Conservation (phyloP, 2,888 invertebrate species). For the Theretra japonica region DNA sequence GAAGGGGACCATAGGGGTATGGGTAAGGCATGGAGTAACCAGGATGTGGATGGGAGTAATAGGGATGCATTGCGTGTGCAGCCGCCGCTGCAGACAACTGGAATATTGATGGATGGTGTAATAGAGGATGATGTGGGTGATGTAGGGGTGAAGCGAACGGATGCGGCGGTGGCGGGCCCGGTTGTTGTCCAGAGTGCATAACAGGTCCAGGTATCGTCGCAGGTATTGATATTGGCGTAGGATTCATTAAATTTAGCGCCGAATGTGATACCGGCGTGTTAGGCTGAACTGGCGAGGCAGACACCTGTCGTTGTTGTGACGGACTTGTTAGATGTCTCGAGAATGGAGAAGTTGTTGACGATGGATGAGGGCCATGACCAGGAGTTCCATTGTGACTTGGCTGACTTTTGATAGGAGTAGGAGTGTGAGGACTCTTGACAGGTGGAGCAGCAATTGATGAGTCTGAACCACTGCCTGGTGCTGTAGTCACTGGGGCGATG, state of each 20-base stretch:
- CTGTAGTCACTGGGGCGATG: conserved; percentile 80
- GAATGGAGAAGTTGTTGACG: conserved; percentile 80
- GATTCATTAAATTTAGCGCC: conserved; percentile 86
- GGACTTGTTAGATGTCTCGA: conserved; percentile 80
- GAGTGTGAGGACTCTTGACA: conserved; percentile 83
- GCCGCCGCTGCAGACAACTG: conserved; percentile 86
- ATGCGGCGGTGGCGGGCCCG: conserved; percentile 87
- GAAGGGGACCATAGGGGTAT: conserved; percentile 89
- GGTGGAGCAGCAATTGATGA: conserved; percentile 81
- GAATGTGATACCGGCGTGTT: conserved; percentile 84
- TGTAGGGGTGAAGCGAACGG: conserved; percentile 88
- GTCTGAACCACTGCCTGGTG: conserved; percentile 75
- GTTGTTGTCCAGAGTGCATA: conserved; percentile 91
- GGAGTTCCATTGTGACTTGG: conserved; percentile 71
- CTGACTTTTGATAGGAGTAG: conserved; percentile 82
- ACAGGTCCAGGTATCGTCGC: conserved; percentile 87
- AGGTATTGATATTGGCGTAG: conserved; percentile 85
- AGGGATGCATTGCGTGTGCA: conserved; percentile 88
- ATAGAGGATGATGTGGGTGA: conserved; percentile 89
- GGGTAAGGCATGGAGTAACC: conserved; percentile 89
- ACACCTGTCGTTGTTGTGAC: conserved; percentile 78
- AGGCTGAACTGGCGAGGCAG: conserved; percentile 78
- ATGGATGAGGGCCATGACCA: conserved; percentile 70
- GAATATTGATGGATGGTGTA: conserved; percentile 85
- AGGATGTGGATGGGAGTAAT: conserved; percentile 88